phyloP scores from a whole-genome alignment of 2,113 vertebrate genomes.

The Archilochus colubris region DNA sequence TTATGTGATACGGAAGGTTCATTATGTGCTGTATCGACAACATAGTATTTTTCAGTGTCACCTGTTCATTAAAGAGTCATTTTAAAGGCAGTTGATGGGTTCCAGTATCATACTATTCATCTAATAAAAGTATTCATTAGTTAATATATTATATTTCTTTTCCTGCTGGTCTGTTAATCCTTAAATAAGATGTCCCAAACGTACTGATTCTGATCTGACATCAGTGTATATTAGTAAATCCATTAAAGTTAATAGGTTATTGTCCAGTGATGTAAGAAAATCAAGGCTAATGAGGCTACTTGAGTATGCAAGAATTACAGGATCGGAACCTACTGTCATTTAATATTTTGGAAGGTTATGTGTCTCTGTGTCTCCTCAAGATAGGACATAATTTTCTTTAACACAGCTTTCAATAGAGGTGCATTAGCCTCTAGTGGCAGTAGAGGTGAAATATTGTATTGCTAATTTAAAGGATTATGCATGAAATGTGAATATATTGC shows the following conservation, averaged over 20 bases:
- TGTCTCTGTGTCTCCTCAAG: slow-evolving; percentile 36
- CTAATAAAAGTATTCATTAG: slow-evolving; percentile 55
- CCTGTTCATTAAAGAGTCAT: slow-evolving; percentile 68
- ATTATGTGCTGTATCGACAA: slow-evolving; percentile 58
- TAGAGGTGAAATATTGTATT: slow-evolving; percentile 55
- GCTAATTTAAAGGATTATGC: slow-evolving; percentile 65
- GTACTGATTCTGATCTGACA: slow-evolving; percentile 47
- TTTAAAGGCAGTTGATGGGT: slow-evolving; percentile 58
- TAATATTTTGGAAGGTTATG: slow-evolving; percentile 65
- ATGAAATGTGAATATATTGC: slow-evolving; percentile 64
- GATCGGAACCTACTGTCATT: slow-evolving; percentile 11
- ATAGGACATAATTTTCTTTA: slow-evolving; percentile 63
- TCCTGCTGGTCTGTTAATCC: slow-evolving; percentile 28
- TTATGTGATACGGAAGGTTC: slow-evolving; percentile 62
- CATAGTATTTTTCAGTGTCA: slow-evolving; percentile 63
- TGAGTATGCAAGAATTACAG: slow-evolving; percentile 55
- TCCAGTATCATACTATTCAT: slow-evolving; percentile 32
- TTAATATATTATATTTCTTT: slow-evolving; percentile 47
- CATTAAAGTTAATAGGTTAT: slow-evolving; percentile 55
- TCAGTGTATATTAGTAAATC: slow-evolving; percentile 55
- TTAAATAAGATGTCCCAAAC: slow-evolving; percentile 45
- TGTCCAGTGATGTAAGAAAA: slow-evolving; percentile 50
- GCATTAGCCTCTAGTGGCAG: slow-evolving; percentile 66
- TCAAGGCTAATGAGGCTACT: slow-evolving; percentile 58
- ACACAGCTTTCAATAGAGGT: slow-evolving; percentile 56